Conservation (phyloP, 2,888 invertebrate species). For the Tanytarsus gracilentus region DNA sequence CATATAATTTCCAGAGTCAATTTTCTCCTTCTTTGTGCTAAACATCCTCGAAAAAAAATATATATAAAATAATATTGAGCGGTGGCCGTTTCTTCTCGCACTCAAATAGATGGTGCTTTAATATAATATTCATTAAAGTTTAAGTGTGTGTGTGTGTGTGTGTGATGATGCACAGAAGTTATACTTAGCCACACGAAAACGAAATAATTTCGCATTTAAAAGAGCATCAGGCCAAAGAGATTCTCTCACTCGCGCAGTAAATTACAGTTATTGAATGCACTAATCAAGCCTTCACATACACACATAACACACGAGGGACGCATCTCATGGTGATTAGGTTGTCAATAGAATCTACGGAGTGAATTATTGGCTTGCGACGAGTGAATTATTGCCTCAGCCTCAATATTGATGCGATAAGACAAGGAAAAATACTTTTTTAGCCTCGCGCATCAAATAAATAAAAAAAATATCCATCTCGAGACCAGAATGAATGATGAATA, state of each 20-base stretch:
- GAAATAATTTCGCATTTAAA: slow-evolving; percentile 9
- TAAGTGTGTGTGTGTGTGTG: background rate
- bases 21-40: slow-evolving; percentile 14
- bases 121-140: slow-evolving; percentile 23
- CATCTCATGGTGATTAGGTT: slow-evolving; percentile 9
- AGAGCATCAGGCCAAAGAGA: slow-evolving; percentile 8
- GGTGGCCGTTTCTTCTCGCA: background rate
- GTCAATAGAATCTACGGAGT: slow-evolving; percentile 14
- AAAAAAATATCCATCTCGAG: no score
- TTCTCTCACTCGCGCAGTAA: background rate
- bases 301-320: background rate
- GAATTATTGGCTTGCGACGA: background rate
- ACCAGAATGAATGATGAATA: slow-evolving; percentile 15
- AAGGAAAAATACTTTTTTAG: background rate
- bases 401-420: background rate
- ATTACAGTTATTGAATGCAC: slow-evolving; percentile 22
- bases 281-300: slow-evolving; percentile 4
- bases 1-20: slow-evolving; percentile 23
- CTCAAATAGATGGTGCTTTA: slow-evolving; percentile 11
- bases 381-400: background rate
- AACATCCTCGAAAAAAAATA: background rate
- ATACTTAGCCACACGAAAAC: slow-evolving; percentile 19
- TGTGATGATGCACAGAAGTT: slow-evolving; percentile 21
- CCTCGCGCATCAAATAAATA: background rate
- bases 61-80: background rate